Percentiles rank a stretch among this genome's conserved stretches.
phyloP scores from a whole-genome alignment of 2,113 vertebrate species.

The Crotalus viridis region DNA sequence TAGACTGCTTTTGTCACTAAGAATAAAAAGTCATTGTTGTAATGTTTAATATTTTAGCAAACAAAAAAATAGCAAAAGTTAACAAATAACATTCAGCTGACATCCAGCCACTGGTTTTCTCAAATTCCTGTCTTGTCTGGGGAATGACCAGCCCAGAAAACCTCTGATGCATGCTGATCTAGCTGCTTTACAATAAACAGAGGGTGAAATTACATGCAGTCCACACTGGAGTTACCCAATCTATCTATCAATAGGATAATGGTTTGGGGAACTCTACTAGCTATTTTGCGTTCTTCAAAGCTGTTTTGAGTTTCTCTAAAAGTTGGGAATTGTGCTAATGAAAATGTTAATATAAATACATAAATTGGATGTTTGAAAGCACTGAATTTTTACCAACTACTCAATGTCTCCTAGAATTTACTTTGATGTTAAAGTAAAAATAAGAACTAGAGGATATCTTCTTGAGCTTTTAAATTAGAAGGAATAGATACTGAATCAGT shows the following conservation, averaged over 20 bases:
- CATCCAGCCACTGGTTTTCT: neutral
- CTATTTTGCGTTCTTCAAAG: neutral
- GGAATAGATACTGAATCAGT: conserved; percentile 11
- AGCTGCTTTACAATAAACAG: neutral
- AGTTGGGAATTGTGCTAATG: neutral
- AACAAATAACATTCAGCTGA: neutral
- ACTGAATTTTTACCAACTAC: neutral
- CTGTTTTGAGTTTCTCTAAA: neutral
- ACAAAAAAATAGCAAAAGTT: neutral
- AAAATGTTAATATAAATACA: neutral
- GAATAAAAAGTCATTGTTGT: neutral
- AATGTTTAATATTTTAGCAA: neutral
- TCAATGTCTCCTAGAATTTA: neutral
- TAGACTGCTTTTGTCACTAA: neutral
- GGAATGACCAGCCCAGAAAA: neutral
- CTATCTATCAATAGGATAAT: neutral
- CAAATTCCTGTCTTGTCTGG: neutral
- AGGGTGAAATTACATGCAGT: neutral
- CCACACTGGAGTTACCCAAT: neutral
- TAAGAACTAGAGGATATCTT: neutral
- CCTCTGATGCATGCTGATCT: neutral
- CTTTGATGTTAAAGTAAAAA: neutral
- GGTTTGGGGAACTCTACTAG: neutral
- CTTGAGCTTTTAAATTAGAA: neutral
- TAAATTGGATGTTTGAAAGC: neutral